These are phyloP conservation scores for Cydia amplana DNA, from an alignment of 1,140 invertebrate genomes.

Conservation along the genomic window DNA sequence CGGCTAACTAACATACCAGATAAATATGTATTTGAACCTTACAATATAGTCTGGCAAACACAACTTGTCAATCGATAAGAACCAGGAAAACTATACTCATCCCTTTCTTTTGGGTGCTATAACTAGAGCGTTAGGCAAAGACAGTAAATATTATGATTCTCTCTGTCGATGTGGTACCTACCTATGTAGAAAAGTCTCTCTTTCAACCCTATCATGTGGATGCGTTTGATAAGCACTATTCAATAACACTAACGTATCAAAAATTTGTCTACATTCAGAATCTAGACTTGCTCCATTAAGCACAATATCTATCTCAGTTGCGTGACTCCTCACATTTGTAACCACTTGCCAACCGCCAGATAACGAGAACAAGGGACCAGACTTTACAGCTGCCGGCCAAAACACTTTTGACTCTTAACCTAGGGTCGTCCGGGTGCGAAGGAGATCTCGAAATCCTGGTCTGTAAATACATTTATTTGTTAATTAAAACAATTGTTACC, in stretches of 20 bases:
- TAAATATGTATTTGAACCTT: too few species aligned
- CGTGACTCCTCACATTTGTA: slow-evolving; percentile 72
- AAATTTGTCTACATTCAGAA: not conserved
- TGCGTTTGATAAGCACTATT: not conserved
- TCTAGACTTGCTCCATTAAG: not conserved
- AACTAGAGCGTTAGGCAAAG: too few species aligned
- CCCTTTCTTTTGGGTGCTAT: too few species aligned
- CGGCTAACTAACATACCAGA: too few species aligned
- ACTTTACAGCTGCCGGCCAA: not conserved
- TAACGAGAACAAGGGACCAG: slow-evolving; percentile 54
- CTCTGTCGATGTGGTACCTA: too few species aligned
- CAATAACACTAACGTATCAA: not conserved
- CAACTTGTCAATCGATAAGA: too few species aligned
- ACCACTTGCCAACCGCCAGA: slow-evolving; percentile 55
- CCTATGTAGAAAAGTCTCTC: too few species aligned
- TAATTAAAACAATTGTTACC: slow-evolving; percentile 68
- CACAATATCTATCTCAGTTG: slow-evolving; percentile 39
- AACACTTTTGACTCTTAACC: not conserved
- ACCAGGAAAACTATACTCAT: too few species aligned
- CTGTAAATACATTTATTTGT: slow-evolving; percentile 51
- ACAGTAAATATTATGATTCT: too few species aligned
- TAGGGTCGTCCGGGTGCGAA: not conserved
- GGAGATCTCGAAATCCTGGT: slow-evolving; percentile 17
- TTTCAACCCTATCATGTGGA: too few species aligned
- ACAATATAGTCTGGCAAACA: too few species aligned